Base-by-base conservation (phyloP, 2,888 invertebrate genomes). In the Eurois occulta region DNA sequence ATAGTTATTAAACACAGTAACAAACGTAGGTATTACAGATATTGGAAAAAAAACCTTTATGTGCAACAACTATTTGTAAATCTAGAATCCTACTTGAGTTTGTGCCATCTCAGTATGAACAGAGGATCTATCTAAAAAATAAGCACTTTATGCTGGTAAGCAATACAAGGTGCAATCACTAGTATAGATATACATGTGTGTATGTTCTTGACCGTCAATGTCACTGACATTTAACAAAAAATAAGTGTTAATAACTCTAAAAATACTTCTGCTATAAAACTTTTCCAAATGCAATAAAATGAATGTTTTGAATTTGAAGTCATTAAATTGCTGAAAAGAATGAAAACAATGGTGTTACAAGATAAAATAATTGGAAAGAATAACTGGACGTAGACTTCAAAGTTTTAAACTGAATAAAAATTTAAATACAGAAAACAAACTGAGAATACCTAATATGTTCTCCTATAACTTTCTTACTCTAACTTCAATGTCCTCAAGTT, bases 201-300 rank as follows among this genome's bases (percentile, higher is more conserved):
- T n/a, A 70, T n/a, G 10, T 52, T 52, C 52, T 52, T 24, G 52
- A 52, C 24, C 24, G 52, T n/a, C 24, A 0, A 48, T 60, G n/a
- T 13, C 74, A 74, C 35, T 71, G 38, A 65, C 32, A 35, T 58
- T 52, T 24, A 38, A 38, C 43, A 58, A 48, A 13, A 1, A 38
- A 66, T 35, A 74, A 55, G 16, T 48, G 13, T 65, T 48, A 43
- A 79, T 48, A 65, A 58, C 24, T 68, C 35, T 21, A 13, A 76
- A 70, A 83, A 78, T 78, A 86, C 28, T 28, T 43, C 1, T 3
- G 60, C 35, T 38, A 67, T 58, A 75, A 80, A 69, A 21, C 41
- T 58, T 35, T 24, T 65, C 8, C 38, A 55, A 62, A 35, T 46
- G 67, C 68, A 81, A 79, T 79, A 76, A 80, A 86, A 77, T 58